Evolutionary conservation across 2,113 vertebrate genomes (phyloP).

Genomic region (human (Homo sapiens)): DNA sequence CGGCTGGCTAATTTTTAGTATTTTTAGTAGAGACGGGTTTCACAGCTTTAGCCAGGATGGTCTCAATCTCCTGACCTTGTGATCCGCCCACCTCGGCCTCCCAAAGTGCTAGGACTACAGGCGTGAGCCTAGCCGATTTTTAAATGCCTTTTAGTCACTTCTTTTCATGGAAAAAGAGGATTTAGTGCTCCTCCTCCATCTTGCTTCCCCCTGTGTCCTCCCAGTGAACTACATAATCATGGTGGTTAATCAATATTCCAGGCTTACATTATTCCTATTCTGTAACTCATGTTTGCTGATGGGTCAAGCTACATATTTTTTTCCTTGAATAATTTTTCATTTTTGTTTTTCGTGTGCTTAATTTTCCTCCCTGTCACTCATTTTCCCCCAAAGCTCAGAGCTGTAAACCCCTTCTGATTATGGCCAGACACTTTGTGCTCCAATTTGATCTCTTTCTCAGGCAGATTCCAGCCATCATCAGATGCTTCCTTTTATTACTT

Average conservation of each 20-base stretch:
- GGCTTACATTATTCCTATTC: not conserved
- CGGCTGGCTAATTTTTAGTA: too few relatives aligned
- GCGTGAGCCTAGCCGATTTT: not conserved
- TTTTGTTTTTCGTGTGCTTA: not conserved
- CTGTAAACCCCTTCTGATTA: not conserved
- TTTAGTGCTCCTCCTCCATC: not conserved
- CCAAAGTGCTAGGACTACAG: too few relatives aligned
- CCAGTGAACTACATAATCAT: not conserved
- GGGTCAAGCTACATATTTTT: not conserved
- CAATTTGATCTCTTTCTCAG: fast-evolving
- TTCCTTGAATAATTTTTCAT: not conserved
- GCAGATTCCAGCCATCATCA: not conserved
- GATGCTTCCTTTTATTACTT: not conserved
- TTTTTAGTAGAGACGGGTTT: too few relatives aligned
- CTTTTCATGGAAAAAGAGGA: not conserved
- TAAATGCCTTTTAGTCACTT: not conserved
- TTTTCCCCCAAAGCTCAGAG: not conserved
- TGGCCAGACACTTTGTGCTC: not conserved
- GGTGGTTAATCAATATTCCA: not conserved
- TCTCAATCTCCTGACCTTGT: too few relatives aligned
- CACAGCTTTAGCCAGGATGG: too few relatives aligned
- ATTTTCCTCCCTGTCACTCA: not conserved
- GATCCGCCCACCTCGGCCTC: too few relatives aligned
- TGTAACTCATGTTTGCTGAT: not conserved
- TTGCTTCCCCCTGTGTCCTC: not conserved